Base-by-base conservation (phyloP, 2,113 vertebrate genomes). In the Equus quagga region DNA sequence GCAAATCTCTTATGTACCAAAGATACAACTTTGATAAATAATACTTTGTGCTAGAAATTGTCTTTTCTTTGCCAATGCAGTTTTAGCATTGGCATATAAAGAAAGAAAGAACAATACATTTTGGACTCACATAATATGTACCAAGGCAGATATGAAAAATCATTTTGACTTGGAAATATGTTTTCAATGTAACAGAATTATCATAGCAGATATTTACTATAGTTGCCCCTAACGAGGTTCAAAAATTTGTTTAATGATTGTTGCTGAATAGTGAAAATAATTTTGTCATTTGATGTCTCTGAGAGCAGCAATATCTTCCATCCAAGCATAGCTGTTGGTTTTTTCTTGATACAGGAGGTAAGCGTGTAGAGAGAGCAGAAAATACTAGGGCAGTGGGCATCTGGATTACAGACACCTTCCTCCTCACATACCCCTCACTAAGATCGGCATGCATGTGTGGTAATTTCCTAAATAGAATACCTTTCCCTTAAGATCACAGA, bases 401-500 rank as follows among this genome's bases (percentile, higher is more conserved):
- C 12, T 83, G 0, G 33, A 80, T 0, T 60, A 70, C 12, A 72
- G n/a, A 58, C 2, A 70, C 7, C 28, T 89, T 89, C 11, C 14
- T 76, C 8, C 10, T 73, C 36, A 70, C 4, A 33, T 81, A 15
- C 0, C 3, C 13, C 3, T 84, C 41, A 69, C 1, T 51, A 36
- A 87, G 24, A 79, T 11, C 23, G 8, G 3, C n/a, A 58, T 80
- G 8, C 0, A 44, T n/a, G 15, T 56, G 1, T 85, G 51, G 0
- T 41, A 51, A 76, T 92, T 95, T 96, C 46, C 78, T 90, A 79
- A 93, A 41, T 26, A 78, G 23, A 93, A 79, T 81, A 70, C 10
- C 5, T 46, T 5, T 87, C 58, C 2, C 33, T 69, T 76, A 90
- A 72, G 33, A 86, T n/a, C 33, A 58, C 19, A 54, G 1, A 58